Base-by-base conservation (phyloP, 2,113 vertebrate genomes). In the Monopterus albus region DNA sequence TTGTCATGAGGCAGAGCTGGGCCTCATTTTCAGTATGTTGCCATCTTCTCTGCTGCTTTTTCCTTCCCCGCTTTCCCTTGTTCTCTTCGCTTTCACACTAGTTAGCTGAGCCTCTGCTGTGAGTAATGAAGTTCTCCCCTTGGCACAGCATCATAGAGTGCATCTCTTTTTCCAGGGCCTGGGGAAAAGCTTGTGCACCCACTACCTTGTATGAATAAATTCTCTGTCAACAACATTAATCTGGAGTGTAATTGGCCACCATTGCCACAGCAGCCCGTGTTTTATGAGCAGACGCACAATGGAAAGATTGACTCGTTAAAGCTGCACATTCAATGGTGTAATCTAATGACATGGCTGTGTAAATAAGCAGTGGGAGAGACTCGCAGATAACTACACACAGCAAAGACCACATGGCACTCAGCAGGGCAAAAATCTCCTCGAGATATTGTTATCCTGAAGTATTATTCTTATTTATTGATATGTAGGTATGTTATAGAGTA, bases 181-280 rank as follows among this genome's bases (percentile, higher is more conserved):
- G 58, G 61, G 70, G 72, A 73, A 60, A 89, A 63, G 60, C 69
- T 77, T 31, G 66, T 60, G 81, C 81, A 80, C 79, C 60, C 75
- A 74, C 83, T 68, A 82, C 73, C 77, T 69, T 75, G 80, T 82
- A 75, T 86, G 68, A 86, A 83, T 88, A 72, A 70, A 81, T 90
- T 78, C 73, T 75, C 75, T 83, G 86, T 85, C 83, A 88, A 88
- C 87, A 85, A 74, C 79, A 90, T 90, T 83, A 87, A 90, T 91
- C 87, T 82, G 59, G 51, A 18, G 40, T 77, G 78, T 86, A 88
- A 90, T 89, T 88, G 85, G 80, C 82, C 79, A 83, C 81, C 77
- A 52, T 61, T 38, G 78, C 61, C 78, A 78, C 66, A 60, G 59
- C 52, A 47, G 74, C 53, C 38, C 20, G n/a, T 84, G 70, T 84